phyloP scores from a whole-genome alignment of 2,888 invertebrate species.

The Geotrupes spiniger region DNA sequence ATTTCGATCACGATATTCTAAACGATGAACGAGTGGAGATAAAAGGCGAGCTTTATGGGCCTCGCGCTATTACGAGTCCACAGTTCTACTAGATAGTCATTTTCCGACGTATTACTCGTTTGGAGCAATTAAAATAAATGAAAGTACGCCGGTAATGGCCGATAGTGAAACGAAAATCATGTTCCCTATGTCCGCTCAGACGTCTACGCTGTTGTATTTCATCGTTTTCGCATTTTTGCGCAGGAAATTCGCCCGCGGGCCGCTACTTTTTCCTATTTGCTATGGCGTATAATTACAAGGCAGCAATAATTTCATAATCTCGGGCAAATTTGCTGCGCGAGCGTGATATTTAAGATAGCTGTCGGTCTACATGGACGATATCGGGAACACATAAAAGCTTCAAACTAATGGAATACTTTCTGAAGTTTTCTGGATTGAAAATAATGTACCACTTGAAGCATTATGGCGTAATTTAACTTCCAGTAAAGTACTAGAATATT shows the following conservation, averaged over 20 bases:
- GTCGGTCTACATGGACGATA: not conserved
- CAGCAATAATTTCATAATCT: not conserved
- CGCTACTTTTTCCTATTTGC: conserved; percentile 2
- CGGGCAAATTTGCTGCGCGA: no score
- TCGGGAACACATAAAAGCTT: not conserved
- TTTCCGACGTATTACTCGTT: not conserved
- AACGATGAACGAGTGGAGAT: not conserved
- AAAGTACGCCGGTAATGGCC: conserved; percentile 1
- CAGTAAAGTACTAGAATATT: no score
- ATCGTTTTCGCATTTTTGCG: no score
- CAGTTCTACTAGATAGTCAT: no score
- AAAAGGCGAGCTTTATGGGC: not conserved
- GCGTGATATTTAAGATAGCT: conserved; percentile 7
- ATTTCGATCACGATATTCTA: conserved; percentile 1
- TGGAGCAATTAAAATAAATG: conserved; percentile 8
- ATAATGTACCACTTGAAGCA: no score
- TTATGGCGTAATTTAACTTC: no score
- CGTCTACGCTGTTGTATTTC: no score
- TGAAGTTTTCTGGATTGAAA: not conserved
- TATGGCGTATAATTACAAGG: conserved; percentile 1
- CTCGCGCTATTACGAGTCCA: no score
- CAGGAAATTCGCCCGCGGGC: not conserved
- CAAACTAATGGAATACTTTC: no score
- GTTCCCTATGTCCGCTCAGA: not conserved
- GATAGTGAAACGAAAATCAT: conserved; percentile 3